A percentile compares a stretch with the other conserved stretches of the same genome.
Conservation (phyloP, 2,113 vertebrate species). For the Phasianus colchicus region DNA sequence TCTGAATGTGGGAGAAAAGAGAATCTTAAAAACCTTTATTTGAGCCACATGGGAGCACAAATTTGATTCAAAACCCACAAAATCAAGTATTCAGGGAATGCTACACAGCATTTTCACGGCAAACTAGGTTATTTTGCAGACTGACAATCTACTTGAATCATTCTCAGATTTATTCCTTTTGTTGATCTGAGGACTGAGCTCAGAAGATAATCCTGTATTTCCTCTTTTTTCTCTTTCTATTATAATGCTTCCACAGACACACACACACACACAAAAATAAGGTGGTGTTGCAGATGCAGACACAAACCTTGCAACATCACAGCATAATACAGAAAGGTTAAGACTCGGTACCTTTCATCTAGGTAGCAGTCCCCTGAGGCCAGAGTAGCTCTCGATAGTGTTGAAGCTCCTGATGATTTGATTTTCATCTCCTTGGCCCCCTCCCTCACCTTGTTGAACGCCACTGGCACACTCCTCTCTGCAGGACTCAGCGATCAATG, state of each 20-base stretch:
- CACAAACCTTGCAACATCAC: neutral
- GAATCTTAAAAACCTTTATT: neutral
- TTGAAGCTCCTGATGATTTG: neutral
- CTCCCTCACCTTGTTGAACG: neutral
- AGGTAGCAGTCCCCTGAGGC: neutral
- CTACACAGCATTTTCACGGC: fast-evolving
- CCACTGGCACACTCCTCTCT: neutral
- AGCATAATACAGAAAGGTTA: neutral
- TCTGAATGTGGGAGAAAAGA: neutral
- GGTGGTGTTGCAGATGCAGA: neutral
- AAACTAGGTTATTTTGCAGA: neutral
- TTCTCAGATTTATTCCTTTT: neutral
- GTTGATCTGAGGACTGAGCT: neutral
- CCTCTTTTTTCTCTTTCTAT: neutral
- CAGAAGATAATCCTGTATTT: neutral
- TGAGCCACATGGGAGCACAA: neutral
- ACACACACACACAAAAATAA: neutral
- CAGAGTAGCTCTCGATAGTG: neutral
- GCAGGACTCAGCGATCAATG: neutral
- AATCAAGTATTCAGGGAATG: neutral
- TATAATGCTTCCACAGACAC: neutral
- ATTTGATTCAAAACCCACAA: neutral
- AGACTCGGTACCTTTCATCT: neutral
- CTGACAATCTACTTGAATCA: neutral
- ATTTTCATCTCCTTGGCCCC: neutral